Evolutionary conservation across 1,140 invertebrate genomes (phyloP), one percentile per base, ranked within the genome.

Genomic region (Leptestheria dahalacensis): DNA sequence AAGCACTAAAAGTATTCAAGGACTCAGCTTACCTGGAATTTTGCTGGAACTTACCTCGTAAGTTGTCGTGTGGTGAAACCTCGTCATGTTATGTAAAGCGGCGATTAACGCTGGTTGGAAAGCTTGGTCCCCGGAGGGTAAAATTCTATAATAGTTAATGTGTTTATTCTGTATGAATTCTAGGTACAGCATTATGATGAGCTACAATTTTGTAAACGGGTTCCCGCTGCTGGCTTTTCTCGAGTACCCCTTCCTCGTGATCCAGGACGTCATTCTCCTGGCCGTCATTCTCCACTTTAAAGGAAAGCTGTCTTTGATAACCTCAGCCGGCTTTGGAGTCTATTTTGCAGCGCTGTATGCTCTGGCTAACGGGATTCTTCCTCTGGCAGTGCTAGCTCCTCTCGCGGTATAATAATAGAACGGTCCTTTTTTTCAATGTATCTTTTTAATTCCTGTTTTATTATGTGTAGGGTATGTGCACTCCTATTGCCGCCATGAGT

Each of bases 21-120:
- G 66, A n/a, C n/a, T 67, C 10, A 65, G 64, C 60, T 29, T 61
- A 26, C 54, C 55, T 9, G 64, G 64, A 51, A 55, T 64, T 21
- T 56, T 66, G 48, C 57, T 66, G 3, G 66, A 67, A 59, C 59
- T 66, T n/a, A 57, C 65, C 15, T 62, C 63, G 66, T 67, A 64
- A 67, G n/a, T 28, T 10, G 29, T 26, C 26, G 23, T 48, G 18
- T 15, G 20, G 9, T 41, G 1, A 28, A 55, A 41, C 41, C 41
- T 20, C 29, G 18, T 33, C 61, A 18, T n/a, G 21, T 33, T 24
- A 25, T 25, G 33, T 57, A 18, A 18, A 46, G n/a, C n/a, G n/a
- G n/a, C n/a, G n/a, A n/a, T n/a, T n/a, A n/a, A n/a, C n/a, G n/a
- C n/a, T n/a, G n/a, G n/a, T n/a, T n/a, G n/a, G n/a, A n/a, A n/a